phyloP scores from a whole-genome alignment of 2,113 vertebrate species.

The Puffinus mauretanicus region DNA sequence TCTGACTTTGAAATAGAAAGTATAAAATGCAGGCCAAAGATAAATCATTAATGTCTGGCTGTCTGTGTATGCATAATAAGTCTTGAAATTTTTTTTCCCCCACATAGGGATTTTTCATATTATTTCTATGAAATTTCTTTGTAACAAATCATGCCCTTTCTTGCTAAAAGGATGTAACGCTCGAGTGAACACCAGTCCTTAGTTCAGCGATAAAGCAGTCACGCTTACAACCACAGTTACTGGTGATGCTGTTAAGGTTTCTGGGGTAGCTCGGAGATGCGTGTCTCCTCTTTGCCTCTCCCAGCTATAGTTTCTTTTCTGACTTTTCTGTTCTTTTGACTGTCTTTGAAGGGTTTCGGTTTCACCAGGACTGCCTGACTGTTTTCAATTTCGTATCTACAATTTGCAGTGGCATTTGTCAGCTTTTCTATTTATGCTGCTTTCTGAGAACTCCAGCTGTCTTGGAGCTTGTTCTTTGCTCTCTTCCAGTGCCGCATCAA shows the following conservation, averaged over 20 bases:
- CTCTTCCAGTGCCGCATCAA: accelerated
- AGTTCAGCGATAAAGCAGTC: accelerated
- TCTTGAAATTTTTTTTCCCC: neutral
- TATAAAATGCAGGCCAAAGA: neutral
- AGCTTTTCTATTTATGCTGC: neutral
- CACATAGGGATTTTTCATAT: neutral
- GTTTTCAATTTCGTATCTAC: neutral
- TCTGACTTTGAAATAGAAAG: neutral
- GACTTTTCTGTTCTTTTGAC: neutral
- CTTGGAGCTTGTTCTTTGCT: too few relatives aligned
- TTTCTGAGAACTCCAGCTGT: neutral
- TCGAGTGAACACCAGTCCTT: accelerated
- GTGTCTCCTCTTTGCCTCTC: accelerated
- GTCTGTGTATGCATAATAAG: accelerated
- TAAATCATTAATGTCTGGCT: neutral
- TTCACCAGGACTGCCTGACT: neutral
- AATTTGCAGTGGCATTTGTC: accelerated
- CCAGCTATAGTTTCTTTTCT: neutral
- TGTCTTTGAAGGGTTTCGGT: neutral
- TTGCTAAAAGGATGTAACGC: accelerated
- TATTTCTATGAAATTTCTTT: neutral
- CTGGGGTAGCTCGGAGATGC: accelerated
- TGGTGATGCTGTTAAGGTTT: accelerated
- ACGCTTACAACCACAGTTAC: accelerated
- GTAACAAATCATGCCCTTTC: neutral